phyloP scores from a whole-genome alignment of 2,113 vertebrate species.

The Argyrosomus japonicus region DNA sequence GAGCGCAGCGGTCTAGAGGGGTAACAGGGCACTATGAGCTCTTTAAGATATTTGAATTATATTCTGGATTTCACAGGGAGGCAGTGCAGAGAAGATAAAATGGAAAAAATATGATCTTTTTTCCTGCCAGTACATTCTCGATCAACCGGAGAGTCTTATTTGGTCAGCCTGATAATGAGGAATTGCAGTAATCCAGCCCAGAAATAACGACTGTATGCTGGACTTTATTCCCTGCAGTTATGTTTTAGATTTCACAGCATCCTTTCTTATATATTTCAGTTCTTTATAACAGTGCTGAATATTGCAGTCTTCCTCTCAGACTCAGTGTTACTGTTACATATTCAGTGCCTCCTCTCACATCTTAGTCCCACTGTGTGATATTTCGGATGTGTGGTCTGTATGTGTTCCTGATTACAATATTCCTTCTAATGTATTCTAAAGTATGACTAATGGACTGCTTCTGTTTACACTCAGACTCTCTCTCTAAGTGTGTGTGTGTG shows the following conservation, averaged over 20 bases:
- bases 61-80: too few relatives aligned
- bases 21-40: too few relatives aligned
- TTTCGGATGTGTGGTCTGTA: constrained; percentile 1
- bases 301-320: background rate
- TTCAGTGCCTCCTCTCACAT: background rate
- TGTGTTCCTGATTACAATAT: constrained; percentile 29
- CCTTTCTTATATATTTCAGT: background rate
- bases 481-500: constrained; percentile 2
- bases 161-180: too few relatives aligned
- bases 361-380: background rate
- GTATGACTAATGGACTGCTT: constrained; percentile 47
- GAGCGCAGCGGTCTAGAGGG: too few relatives aligned
- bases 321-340: background rate
- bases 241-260: too few relatives aligned
- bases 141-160: too few relatives aligned
- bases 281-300: background rate
- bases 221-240: background rate
- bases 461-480: constrained; percentile 38
- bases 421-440: constrained; percentile 45
- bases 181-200: too few relatives aligned
- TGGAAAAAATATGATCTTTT: too few relatives aligned
- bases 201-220: too few relatives aligned
- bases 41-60: too few relatives aligned
- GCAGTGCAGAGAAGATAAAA: too few relatives aligned
- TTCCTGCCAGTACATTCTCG: too few relatives aligned